Evolutionary conservation across 2,113 vertebrate species (phyloP), one percentile per base, ranked within the genome.

Genomic region (Cnemophilus loriae): DNA sequence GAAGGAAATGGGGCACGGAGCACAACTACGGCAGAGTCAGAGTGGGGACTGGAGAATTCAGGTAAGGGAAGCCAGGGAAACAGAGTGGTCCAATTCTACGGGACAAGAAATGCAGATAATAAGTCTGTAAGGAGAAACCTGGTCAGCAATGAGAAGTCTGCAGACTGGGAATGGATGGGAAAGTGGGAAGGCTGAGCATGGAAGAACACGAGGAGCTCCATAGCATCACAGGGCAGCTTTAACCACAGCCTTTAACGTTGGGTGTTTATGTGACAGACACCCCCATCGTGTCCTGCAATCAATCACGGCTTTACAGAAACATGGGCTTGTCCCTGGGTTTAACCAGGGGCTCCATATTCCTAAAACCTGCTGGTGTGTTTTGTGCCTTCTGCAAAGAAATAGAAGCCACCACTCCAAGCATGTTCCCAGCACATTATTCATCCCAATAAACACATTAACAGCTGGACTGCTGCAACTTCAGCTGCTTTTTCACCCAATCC

Each of bases 201-300:
- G 57, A n/a, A 6, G 18, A 18, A 16, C 15, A 13, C 4, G 21
- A 60, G 9, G 35, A 65, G 41, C 32, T 61, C 42, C 19, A 16
- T 0, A 22, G 55, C 23, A n/a, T 9, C 18, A 4, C 3, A 4
- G 14, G 4, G 33, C 52, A 86, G 41, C 16, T 69, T 32, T 12
- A 42, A 16, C 9, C 37, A 2, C 1, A 21, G 59, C 44, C 42
- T 60, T 28, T 33, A 27, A 6, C 0, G 0, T 4, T 11, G 13
- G 11, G 15, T 4, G 7, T 52, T 61, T 20, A 4, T 65, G 19
- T 6, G 39, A 20, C 46, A 57, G 69, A 44, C 37, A 28, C 50
- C 39, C 53, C 16, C 52, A 9, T 2, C 0, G 0, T 9, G 19
- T 7, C 24, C 39, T 59, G 42, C 32, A 18, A 10, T 3, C 81